Base-by-base conservation (phyloP, 2,113 vertebrate species). In the Entomyzon cyanotis region DNA sequence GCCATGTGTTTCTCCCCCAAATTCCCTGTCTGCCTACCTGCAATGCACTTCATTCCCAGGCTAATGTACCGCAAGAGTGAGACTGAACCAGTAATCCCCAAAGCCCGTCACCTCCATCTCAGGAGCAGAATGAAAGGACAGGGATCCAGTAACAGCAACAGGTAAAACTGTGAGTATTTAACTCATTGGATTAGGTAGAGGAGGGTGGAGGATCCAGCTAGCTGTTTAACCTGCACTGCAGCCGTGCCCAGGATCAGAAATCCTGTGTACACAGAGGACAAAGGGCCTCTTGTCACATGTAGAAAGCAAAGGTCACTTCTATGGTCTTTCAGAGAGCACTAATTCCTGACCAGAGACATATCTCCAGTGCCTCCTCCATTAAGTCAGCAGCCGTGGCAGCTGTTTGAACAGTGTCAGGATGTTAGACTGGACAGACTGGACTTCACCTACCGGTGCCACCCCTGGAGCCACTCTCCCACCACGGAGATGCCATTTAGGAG, bases 161-260 rank as follows among this genome's bases (percentile, higher is more conserved):
- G 23, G 24, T 53, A 37, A 68, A 64, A 83, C n/a, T 37, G 12
- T 31, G 37, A 76, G 22, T 14, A 55, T 47, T 70, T n/a, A 62
- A 23, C 2, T 44, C n/a, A 53, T 9, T 4, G 1, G 11, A 52
- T 58, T 41, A 22, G 9, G 18, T 6, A 84, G 24, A 70, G 21
- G 12, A 23, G 2, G 1, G 31, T 21, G 12, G 27, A 39, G 11
- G 2, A 1, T 25, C 19, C 37, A 73, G 22, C 15, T 35, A 37
- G n/a, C n/a, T n/a, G 39, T 1, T 1, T 49, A 50, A 46, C 25
- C 52, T 35, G 25, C 10, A 17, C 18, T 41, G 31, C 37, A 70
- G 62, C 39, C 25, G 17, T 15, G 20, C 15, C 14, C 15, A 55
- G 25, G 15, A 13, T 50, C 33, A 79, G 52, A 85, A 85, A 71